Base-by-base conservation (phyloP, 2,797 vertebrate species). In the Leuciscus waleckii region DNA sequence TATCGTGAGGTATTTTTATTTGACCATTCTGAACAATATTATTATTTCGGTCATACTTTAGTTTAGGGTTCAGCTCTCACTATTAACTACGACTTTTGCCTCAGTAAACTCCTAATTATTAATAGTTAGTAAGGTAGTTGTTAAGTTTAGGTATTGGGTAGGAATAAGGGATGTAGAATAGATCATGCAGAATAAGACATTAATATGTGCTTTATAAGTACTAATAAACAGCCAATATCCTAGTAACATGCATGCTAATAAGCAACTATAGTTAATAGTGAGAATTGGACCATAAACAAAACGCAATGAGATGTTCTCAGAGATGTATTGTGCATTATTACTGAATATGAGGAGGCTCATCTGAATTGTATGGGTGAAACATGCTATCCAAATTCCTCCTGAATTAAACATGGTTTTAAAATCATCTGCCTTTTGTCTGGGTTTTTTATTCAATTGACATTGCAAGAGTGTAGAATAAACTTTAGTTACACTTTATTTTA, bases 1-100 rank as follows among this genome's bases (percentile, higher is more conserved):
- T 83, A 39, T 75, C 39, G 41, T 83, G 16, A 79, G 77, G 6
- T 7, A 16, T 51, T 73, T 83, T 26, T 65, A 65, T 75, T 75
- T 51, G 26, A 43, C 29, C 41, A 46, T 49, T 75, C 23, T 49
- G 23, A 35, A 4, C 21, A 14, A 37, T 61, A 63, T 35, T 58
- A 23, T 54, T 61, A 26, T 61, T 61, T 61, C 23, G 0, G 23
- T 26, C 56, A 61, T 10, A 26, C 10, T 61, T 61, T 58, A 58
- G 54, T n/a, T n/a, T 58, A 58, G 21, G 21, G 23, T 58, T 9
- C 23, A n/a, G 54, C n/a, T 58, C 23, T 58, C 23, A 58, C 23
- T n/a, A n/a, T 58, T 58, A 56, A 58, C 21, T n/a, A 10, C 4
- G 21, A 56, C 9, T 58, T 56, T 56, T 56, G 21, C 54, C 54